Evolutionary conservation across 2,113 vertebrate genomes (phyloP), one percentile per base, ranked within the genome.

Genomic region (Cygnus atratus): DNA sequence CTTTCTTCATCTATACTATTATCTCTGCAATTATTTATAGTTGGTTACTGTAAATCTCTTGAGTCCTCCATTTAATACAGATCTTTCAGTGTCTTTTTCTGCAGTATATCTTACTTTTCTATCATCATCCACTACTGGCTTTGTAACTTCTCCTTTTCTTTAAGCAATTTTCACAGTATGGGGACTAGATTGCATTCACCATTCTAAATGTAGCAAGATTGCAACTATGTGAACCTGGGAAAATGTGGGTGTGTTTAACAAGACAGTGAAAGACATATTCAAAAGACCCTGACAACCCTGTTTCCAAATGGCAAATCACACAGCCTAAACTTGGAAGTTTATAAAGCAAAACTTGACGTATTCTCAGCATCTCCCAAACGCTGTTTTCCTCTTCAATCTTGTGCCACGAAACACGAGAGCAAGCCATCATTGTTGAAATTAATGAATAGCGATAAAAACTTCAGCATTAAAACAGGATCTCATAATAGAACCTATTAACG

Each of bases 1-100:
- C 93, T 90, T 87, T 43, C 80, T 96, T 97, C 93, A 96, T 97
- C 95, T 94, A 72, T 41, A 92, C 20, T 48, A 68, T 86, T 81
- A 95, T 80, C 80, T 67, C 28, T 78, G 68, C 65, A 94, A 95
- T 88, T 95, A 97, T 96, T 95, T 97, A 92, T 95, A 95, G 78
- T 90, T 83, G 79, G 80, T 62, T 75, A 84, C 63, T 52, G 35
- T 65, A 87, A 94, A 87, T 93, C 95, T 88, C 92, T 37, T 0
- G 84, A 86, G 93, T 88, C 83, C 28, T 78, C 35, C 24, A 31
- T 58, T 78, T 94, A 93, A 65, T 48, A 92, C 67, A 65, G 46
- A 55, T 92, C 52, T 76, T 80, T 57, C 46, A 52, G 65, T n/a
- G 68, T 61, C 46, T 92, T 74, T 91, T 88, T 85, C 70, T 88